A percentile compares a stretch with the other conserved stretches of the same genome.
These are phyloP conservation scores for Sarotherodon lohbergeri DNA, from an alignment of 2,113 vertebrate species.

Conservation along the genomic window DNA sequence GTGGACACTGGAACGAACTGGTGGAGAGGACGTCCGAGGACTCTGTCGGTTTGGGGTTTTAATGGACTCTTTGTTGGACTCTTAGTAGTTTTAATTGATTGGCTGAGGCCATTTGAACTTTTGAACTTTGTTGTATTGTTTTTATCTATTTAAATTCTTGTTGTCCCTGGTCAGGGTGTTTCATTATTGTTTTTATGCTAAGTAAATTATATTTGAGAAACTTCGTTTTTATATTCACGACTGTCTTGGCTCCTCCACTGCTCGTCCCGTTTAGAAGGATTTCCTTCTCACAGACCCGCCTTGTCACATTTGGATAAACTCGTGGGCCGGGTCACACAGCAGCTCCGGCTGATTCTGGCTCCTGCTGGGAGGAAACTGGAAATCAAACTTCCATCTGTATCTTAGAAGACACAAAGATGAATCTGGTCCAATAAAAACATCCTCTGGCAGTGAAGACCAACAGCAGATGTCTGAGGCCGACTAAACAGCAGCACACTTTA, in stretches of 20 bases:
- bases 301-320: neutral
- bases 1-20: neutral
- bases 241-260: neutral
- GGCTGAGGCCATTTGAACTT: no score
- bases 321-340: neutral
- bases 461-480: neutral
- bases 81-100: no score
- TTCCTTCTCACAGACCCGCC: neutral
- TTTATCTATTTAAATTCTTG: no score
- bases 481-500: rapidly evolving
- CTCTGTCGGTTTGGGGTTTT: no score
- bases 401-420: neutral
- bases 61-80: no score
- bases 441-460: neutral
- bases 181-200: neutral
- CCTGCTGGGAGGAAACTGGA: neutral
- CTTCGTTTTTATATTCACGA: neutral
- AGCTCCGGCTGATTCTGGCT: neutral
- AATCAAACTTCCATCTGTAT: neutral
- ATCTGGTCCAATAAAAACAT: neutral
- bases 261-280: neutral
- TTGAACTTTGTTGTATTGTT: no score
- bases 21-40: no score
- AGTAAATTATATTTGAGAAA: neutral
- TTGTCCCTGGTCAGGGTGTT: neutral